phyloP scores from a whole-genome alignment of 2,888 invertebrate genomes.

The Lissonota sp. region DNA sequence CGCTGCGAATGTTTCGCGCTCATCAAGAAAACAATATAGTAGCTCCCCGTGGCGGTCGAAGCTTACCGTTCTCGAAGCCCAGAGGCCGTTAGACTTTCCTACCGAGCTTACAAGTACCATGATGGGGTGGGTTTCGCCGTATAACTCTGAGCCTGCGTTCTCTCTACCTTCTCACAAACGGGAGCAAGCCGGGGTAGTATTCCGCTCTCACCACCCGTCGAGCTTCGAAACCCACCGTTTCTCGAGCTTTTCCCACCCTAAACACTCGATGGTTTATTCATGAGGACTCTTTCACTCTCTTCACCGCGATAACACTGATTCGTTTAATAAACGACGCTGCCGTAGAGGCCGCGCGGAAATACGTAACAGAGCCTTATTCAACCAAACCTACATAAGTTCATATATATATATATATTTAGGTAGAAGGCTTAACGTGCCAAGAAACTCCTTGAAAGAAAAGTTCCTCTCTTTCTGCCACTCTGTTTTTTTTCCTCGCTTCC shows the following conservation, averaged over 20 bases:
- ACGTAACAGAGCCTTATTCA: slow-evolving; percentile 78
- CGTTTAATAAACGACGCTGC: slow-evolving; percentile 82
- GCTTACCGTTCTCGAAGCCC: slow-evolving; percentile 75
- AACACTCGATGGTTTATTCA: slow-evolving; percentile 83
- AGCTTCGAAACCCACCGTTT: slow-evolving; percentile 45
- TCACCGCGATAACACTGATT: slow-evolving; percentile 83
- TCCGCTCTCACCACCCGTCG: slow-evolving; percentile 54
- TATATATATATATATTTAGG: slow-evolving; percentile 75
- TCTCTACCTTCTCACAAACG: slow-evolving; percentile 9
- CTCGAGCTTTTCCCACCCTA: slow-evolving; percentile 69
- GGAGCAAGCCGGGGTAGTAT: slow-evolving; percentile 15
- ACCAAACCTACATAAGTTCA: slow-evolving; percentile 69
- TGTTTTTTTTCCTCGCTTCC: slow-evolving; percentile 9
- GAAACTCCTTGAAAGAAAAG: slow-evolving; percentile 67
- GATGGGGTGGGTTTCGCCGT: slow-evolving; percentile 40
- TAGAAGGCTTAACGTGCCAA: slow-evolving; percentile 78
- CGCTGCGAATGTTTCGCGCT: slow-evolving; percentile 78
- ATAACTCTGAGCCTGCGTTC: slow-evolving; percentile 52
- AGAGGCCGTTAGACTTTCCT: slow-evolving; percentile 71
- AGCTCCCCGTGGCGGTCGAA: slow-evolving; percentile 79
- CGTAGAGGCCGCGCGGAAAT: slow-evolving; percentile 52
- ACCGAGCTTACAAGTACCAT: slow-evolving; percentile 39
- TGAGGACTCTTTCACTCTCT: slow-evolving; percentile 75
- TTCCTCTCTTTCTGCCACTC: slow-evolving; percentile 35
- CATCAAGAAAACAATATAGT: slow-evolving; percentile 84